Conservation (phyloP, 1,140 invertebrate species). For the Alviniconcha marisindica region DNA sequence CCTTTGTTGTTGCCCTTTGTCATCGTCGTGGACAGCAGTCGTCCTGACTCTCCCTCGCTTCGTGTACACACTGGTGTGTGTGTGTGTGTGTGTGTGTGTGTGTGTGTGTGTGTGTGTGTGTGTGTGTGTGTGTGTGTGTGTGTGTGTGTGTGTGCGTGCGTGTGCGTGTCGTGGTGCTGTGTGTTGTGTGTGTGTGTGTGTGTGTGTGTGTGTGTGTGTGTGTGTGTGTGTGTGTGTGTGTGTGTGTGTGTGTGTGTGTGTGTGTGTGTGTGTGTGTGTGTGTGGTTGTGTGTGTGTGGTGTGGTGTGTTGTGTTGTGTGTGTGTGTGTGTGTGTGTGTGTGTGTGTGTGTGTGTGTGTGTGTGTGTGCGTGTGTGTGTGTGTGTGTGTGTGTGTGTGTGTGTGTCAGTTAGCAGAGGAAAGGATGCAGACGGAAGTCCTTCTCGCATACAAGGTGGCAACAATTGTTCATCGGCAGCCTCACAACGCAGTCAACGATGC, state of each 20-base stretch:
- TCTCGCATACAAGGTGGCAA: no score
- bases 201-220: no score
- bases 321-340: slow-evolving; percentile 30
- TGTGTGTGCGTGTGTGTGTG: no score
- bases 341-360: no score
- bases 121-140: background rate
- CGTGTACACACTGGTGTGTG: slow-evolving; percentile 1
- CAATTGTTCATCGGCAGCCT: no score
- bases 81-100: slow-evolving; percentile 3
- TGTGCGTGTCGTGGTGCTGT: background rate
- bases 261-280: background rate
- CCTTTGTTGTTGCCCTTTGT: background rate
- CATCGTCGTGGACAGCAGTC: background rate
- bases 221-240: no score
- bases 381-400: no score
- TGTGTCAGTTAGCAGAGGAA: no score
- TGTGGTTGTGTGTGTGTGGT: background rate
- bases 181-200: no score
- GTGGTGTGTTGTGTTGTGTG: background rate
- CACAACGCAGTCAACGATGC: no score
- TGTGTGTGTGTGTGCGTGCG: background rate
- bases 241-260: no score
- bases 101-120: background rate
- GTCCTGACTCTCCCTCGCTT: background rate
- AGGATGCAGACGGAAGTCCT: no score